These are phyloP conservation scores for Spermophilus dauricus DNA, from an alignment of 2,113 vertebrate genomes.

Conservation along the genomic window DNA sequence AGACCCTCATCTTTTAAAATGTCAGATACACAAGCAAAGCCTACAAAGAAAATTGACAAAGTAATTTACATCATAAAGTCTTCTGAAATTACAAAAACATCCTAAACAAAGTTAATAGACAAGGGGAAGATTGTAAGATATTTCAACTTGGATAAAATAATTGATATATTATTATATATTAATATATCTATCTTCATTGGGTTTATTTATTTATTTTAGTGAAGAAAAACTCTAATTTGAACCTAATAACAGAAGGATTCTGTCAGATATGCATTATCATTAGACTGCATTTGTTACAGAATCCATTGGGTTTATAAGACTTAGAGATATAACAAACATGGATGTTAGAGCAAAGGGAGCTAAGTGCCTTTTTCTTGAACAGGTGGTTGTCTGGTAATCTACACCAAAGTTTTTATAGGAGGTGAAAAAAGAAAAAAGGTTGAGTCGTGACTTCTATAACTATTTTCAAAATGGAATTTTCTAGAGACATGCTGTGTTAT, in stretches of 20 bases:
- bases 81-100: neutral
- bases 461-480: neutral
- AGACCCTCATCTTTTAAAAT: neutral
- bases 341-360: neutral
- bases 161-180: neutral
- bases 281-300: conserved; percentile 37
- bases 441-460: neutral
- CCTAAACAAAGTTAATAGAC: neutral
- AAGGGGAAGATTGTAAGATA: neutral
- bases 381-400: neutral
- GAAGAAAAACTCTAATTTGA: conserved; percentile 51
- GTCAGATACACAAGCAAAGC: neutral
- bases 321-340: neutral
- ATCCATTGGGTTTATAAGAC: neutral
- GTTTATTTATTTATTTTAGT: neutral
- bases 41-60: neutral
- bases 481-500: neutral
- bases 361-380: neutral
- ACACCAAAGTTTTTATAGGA: conserved; percentile 2
- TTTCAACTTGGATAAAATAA: neutral
- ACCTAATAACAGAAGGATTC: conserved; percentile 4
- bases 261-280: neutral
- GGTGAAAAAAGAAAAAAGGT: too few species aligned
- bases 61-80: neutral
- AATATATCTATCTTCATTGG: neutral